Evolutionary conservation across 2,113 vertebrate genomes (phyloP).

Genomic region (Puntigrus tetrazona): DNA sequence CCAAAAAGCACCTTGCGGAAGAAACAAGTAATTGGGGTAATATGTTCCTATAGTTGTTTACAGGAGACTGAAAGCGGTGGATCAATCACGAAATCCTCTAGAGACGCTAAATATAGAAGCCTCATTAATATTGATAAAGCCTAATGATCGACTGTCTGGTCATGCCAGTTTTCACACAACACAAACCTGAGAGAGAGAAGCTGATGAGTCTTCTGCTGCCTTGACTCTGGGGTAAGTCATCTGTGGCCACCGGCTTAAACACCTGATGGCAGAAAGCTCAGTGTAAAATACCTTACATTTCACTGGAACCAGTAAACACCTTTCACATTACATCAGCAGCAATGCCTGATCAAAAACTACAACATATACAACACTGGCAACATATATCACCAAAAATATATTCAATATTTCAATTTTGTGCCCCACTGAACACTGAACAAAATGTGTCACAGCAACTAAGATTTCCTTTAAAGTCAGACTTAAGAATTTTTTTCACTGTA

Average conservation of each 20-base stretch:
- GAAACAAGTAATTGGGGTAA: neutral
- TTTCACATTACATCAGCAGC: neutral
- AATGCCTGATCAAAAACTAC: neutral
- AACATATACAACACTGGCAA: no score
- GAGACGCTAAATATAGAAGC: constrained; percentile 46
- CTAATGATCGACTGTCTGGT: constrained; percentile 44
- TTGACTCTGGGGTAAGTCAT: constrained; percentile 79
- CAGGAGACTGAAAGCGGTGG: neutral
- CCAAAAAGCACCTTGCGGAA: neutral
- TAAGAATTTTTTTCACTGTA: neutral
- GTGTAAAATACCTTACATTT: neutral
- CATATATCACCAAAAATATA: no score
- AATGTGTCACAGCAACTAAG: neutral
- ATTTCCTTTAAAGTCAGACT: neutral
- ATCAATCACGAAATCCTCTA: constrained; percentile 30
- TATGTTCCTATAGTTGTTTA: constrained; percentile 2
- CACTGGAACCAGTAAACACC: neutral
- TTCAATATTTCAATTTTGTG: no score
- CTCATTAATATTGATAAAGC: constrained; percentile 42
- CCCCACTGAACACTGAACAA: neutral
- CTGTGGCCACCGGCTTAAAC: constrained; percentile 82
- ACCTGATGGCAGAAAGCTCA: constrained; percentile 69
- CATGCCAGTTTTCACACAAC: neutral
- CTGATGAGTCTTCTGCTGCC: constrained; percentile 87
- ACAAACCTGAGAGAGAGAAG: constrained; percentile 85